Percentiles rank a stretch among this genome's conserved stretches.
These are phyloP conservation scores for Wiebesia pumilae DNA, from an alignment of 1,140 invertebrate species.

Conservation along the genomic window DNA sequence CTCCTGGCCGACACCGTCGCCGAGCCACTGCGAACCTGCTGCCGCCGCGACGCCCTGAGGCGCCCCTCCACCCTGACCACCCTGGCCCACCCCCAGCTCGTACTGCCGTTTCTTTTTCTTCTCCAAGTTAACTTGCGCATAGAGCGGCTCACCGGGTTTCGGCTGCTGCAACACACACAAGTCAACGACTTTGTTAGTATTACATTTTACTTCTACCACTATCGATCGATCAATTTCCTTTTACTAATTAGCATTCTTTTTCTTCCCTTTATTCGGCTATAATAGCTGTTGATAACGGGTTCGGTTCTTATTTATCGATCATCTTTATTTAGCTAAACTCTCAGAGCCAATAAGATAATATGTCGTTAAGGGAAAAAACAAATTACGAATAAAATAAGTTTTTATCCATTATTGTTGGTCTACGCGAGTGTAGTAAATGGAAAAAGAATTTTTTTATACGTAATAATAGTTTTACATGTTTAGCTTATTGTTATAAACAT, in stretches of 20 bases:
- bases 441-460: no score
- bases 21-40: constrained; percentile 65
- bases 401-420: no score
- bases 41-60: constrained; percentile 61
- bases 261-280: background rate
- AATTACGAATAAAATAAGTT: no score
- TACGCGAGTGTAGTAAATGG: no score
- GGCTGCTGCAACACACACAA: constrained; percentile 77
- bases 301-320: background rate
- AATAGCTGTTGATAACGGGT: background rate
- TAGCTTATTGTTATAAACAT: background rate
- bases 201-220: background rate
- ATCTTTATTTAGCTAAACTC: background rate
- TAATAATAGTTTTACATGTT: no score
- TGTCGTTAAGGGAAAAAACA: no score
- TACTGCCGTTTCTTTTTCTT: constrained; percentile 83
- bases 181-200: constrained; percentile 60
- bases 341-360: no score
- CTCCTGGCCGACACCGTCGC: constrained; percentile 68
- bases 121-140: constrained; percentile 88
- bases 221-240: background rate
- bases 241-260: background rate
- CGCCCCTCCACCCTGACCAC: constrained; percentile 71
- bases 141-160: constrained; percentile 82
- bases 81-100: constrained; percentile 73